phyloP scores from a whole-genome alignment of 1,140 invertebrate species.

The Coenobita brevimanus region DNA sequence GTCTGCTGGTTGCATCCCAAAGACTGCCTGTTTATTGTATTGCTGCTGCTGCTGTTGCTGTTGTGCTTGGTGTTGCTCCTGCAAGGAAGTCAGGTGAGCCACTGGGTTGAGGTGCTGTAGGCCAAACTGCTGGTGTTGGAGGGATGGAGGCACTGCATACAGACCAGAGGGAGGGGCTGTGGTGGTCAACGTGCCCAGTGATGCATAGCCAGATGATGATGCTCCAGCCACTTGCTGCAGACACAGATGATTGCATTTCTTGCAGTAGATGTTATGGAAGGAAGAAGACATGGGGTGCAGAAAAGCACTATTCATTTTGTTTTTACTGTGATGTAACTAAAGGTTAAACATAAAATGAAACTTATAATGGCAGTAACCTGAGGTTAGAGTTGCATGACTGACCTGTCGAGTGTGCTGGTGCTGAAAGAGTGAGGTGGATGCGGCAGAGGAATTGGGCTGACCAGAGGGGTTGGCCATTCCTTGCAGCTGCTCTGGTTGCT shows the following conservation, averaged over 20 bases:
- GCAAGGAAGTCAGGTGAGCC: constrained; percentile 23
- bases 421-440: constrained; percentile 11
- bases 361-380: too few species aligned
- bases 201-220: constrained; percentile 40
- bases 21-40: constrained; percentile 22
- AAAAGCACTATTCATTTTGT: too few species aligned
- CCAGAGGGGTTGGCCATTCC: not conserved
- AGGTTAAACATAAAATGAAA: too few species aligned
- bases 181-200: constrained; percentile 38
- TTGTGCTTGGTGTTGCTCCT: constrained; percentile 40
- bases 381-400: too few species aligned
- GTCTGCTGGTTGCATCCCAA: constrained; percentile 26
- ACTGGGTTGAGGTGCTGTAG: constrained; percentile 48
- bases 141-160: not conserved
- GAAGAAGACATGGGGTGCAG: too few species aligned
- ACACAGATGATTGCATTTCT: not conserved
- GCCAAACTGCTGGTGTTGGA: constrained; percentile 42
- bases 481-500: constrained; percentile 43
- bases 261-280: not conserved
- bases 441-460: not conserved
- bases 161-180: constrained; percentile 1
- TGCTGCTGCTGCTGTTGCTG: constrained; percentile 27
- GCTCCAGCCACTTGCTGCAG: not conserved
- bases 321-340: too few species aligned
- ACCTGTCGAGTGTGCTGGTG: constrained; percentile 45